Base-by-base conservation (phyloP, 2,888 invertebrate genomes). In the Meiosimyza platycephala region DNA sequence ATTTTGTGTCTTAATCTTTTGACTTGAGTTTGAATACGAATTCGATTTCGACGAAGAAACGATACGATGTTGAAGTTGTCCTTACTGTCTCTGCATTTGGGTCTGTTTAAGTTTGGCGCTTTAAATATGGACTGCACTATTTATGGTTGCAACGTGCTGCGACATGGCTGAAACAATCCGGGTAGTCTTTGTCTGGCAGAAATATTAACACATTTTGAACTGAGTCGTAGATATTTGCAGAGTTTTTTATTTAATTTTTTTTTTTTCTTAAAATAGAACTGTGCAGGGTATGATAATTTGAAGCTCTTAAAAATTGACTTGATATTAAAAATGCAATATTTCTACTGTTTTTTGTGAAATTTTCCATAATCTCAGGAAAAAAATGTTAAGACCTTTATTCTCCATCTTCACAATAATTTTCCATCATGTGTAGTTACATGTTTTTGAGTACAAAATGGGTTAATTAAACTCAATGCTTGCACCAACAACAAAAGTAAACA, bases 1-100 rank as follows among this genome's bases (percentile, higher is more conserved):
- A 86, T 85, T 84, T 86, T 83, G 86, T 83, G 85, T 85, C 85
- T 85, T 85, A 86, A 85, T 85, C 86, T 85, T 83, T 81, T 80
- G 82, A 83, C 80, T 81, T 78, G 79, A 78, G 77, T 77, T 75
- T 72, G 75, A 76, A 74, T 76, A 71, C 76, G 71, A 66, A 28
- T 47, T 47, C 40, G 52, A 54, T 55, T 51, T 55, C 71, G 65
- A 63, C 13, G 18, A 28, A 28, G 28, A 28, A 4, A 28, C 28
- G 28, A 4, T 40, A 51, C 70, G 71, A 65, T 62, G 60, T 51
- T 72, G 71, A 28, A 3, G 28, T 28, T 28, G 28, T 3, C 59
- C 33, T n/a, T 57, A 71, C 50, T 51, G 16, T 64, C 47, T 65
- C 68, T 2, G 22, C 1, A 22, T 28, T 65, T 54, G n/a, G 16